Evolutionary conservation across 2,888 invertebrate genomes (phyloP).

Genomic region (Acanthosepion lycidas): DNA sequence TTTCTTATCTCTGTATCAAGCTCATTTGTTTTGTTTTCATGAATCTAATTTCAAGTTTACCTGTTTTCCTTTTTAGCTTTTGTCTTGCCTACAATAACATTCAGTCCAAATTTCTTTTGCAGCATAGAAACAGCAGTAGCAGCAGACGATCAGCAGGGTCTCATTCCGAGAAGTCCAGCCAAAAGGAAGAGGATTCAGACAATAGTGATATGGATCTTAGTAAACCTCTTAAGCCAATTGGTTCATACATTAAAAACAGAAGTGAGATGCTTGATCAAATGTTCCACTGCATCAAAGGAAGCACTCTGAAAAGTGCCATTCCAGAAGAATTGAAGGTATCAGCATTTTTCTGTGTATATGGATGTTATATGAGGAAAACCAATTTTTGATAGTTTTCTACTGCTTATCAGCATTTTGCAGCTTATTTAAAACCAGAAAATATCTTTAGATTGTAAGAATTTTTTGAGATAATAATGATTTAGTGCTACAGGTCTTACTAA

Average conservation of each 20-base stretch:
- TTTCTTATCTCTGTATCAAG: no score
- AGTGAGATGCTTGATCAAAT: slow-evolving; percentile 74
- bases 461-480: no score
- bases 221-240: slow-evolving; percentile 73
- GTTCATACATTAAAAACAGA: slow-evolving; percentile 73
- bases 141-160: neutral
- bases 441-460: no score
- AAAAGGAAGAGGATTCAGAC: slow-evolving; percentile 54
- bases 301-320: slow-evolving; percentile 74
- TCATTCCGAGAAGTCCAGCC: neutral
- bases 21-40: no score
- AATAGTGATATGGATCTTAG: slow-evolving; percentile 74
- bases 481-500: no score
- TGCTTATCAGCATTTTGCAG: no score
- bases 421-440: no score
- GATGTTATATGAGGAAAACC: neutral
- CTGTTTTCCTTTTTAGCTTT: no score
- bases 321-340: slow-evolving; percentile 75
- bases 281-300: slow-evolving; percentile 73
- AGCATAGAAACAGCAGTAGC: slow-evolving; percentile 24
- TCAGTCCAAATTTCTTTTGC: neutral
- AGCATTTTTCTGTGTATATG: neutral
- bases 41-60: no score
- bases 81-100: neutral
- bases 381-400: no score